Evolutionary conservation across 1,140 invertebrate species (phyloP).

Genomic region (Caenorhabditis tropicalis): DNA sequence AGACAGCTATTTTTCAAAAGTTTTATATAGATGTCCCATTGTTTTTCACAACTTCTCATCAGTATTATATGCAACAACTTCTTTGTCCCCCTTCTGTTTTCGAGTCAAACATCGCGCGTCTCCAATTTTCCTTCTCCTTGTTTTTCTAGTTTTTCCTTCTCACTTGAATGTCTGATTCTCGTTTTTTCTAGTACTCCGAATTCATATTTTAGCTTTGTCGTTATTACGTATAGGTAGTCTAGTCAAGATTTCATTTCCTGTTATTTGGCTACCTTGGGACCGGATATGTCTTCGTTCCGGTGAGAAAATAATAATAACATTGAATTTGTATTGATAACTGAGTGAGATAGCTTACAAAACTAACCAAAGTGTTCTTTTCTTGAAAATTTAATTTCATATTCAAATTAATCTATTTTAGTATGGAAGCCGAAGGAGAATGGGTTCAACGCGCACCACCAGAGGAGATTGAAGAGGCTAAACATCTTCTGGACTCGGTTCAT

Average conservation of each 20-base stretch:
- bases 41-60: background rate
- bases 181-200: background rate
- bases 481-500: slow-evolving; percentile 13
- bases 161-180: background rate
- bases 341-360: too few species aligned
- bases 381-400: too few species aligned
- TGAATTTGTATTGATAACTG: too few species aligned
- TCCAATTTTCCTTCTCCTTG: background rate
- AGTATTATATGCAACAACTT: background rate
- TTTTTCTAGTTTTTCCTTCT: background rate
- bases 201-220: background rate
- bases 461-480: slow-evolving; percentile 20
- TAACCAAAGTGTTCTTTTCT: background rate
- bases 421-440: slow-evolving; percentile 38
- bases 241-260: slow-evolving; percentile 1
- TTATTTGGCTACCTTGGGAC: background rate
- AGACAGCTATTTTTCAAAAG: background rate
- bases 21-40: too few species aligned
- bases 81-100: background rate
- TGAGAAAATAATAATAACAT: background rate
- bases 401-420: background rate
- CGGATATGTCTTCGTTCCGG: background rate
- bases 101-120: background rate
- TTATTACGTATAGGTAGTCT: background rate
- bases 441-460: background rate